These are phyloP conservation scores for Bucorvus abyssinicus DNA, from an alignment of 2,797 vertebrate species.

Conservation along the genomic window DNA sequence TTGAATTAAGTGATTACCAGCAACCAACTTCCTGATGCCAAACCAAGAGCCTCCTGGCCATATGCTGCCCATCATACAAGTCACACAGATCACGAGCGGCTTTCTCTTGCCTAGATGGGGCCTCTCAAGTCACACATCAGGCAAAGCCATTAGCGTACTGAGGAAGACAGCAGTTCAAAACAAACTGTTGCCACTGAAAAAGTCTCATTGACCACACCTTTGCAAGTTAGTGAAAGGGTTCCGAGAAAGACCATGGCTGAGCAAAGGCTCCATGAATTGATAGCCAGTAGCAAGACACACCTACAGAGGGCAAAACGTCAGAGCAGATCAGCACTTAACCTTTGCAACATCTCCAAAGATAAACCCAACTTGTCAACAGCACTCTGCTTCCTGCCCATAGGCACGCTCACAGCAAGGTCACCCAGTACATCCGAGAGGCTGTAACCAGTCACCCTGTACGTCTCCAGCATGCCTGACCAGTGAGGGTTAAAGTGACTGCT, in stretches of 20 bases:
- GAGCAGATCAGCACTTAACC: neutral
- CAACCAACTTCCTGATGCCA: neutral
- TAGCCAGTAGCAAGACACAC: neutral
- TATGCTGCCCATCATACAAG: neutral
- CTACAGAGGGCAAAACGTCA: neutral
- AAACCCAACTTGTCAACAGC: neutral
- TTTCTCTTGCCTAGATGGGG: neutral
- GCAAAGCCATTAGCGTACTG: neutral
- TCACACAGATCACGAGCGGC: neutral
- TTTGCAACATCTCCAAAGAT: neutral
- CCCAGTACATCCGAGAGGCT: accelerated
- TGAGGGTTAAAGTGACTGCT: accelerated
- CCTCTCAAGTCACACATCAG: neutral
- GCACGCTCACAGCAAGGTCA: neutral
- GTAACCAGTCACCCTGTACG: accelerated
- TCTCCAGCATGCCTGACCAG: neutral
- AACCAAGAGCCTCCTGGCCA: neutral
- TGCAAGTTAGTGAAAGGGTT: neutral
- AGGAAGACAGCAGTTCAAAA: neutral
- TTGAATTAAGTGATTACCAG: neutral
- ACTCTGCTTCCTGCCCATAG: neutral
- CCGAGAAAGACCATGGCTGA: neutral
- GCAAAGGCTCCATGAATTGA: neutral
- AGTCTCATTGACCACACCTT: neutral
- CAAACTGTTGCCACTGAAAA: neutral